These are phyloP conservation scores for Halcyon malimbica DNA, from an alignment of 2,113 vertebrate genomes.

Conservation along the genomic window DNA sequence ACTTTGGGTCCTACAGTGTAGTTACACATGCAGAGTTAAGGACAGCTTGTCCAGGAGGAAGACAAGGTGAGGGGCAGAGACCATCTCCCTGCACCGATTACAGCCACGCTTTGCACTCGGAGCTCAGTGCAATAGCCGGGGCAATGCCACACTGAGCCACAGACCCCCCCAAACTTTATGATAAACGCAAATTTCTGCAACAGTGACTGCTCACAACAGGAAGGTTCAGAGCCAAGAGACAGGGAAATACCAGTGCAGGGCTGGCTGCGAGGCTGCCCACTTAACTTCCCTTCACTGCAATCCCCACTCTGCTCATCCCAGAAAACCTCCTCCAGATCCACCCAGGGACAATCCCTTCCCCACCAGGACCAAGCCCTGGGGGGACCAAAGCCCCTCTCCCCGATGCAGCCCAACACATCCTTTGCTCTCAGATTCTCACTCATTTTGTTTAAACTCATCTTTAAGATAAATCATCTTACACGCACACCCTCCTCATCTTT, in stretches of 20 bases:
- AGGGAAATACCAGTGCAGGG: not conserved
- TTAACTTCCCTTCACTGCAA: not conserved
- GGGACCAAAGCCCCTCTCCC: not conserved
- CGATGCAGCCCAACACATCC: not conserved
- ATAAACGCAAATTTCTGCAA: not conserved
- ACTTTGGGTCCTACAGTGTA: not conserved
- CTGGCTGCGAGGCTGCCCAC: not conserved
- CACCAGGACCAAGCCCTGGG: not conserved
- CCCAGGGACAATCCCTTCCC: not conserved
- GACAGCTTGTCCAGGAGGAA: not conserved
- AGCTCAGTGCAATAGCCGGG: not conserved
- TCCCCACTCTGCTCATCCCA: not conserved
- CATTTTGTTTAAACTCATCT: not conserved
- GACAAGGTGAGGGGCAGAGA: not conserved
- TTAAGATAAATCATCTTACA: not conserved
- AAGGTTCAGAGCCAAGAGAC: not conserved
- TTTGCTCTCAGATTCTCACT: not conserved
- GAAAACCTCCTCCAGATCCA: not conserved
- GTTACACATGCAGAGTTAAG: accelerated
- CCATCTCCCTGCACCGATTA: not conserved
- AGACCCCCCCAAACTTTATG: not conserved
- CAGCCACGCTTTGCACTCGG: accelerated
- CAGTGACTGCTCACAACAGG: not conserved
- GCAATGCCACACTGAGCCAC: not conserved
- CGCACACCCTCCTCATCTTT: not conserved